Base-by-base conservation (phyloP, 1,140 invertebrate species). In the Drosophila chauvacae region DNA sequence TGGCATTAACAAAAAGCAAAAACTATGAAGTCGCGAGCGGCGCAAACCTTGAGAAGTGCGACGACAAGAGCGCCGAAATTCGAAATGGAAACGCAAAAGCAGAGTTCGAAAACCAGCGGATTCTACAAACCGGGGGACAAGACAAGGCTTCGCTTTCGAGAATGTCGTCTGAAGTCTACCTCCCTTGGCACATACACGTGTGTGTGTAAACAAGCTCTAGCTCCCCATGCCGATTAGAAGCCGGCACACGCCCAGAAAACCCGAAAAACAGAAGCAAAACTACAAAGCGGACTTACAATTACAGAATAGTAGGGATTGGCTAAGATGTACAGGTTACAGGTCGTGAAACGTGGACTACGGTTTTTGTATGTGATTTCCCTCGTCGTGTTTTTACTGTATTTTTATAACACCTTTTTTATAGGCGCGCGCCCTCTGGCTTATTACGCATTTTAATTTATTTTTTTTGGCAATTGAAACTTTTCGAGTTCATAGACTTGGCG, bases 21-120 rank as follows among this genome's bases (percentile, higher is more conserved):
- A 70, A 51, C 45, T 60, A 39, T 37, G 23, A 16, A 48, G 37
- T 28, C 23, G 39, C 20, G 35, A 14, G 51, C 26, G 26, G 14
- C 7, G 16, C n/a, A 11, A 76, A 73, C 84, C 84, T 88, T 84
- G 84, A 68, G 42, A 66, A 78, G 45, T 42, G 65, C 74, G 68
- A 69, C 64, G 62, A 66, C 11, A 59, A 35, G 72, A 79, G 45
- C 57, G 44, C 53, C 56, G 61, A 77, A 76, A 65, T 51, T 62
- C n/a, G 33, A 69, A 58, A 48, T 42, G 64, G 58, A 66, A 71
- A 50, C 57, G 70, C 74, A 66, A 60, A 65, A 48, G 65, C 41
- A 50, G 20, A 79, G 59, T 18, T 48, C 37, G 63, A 62, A 68
- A 30, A 65, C 26, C 41, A 47, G 62, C 57, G 51, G 37, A 53